These are phyloP conservation scores for Phyllopteryx taeniolatus DNA, from an alignment of 2,113 vertebrate genomes.

Conservation along the genomic window DNA sequence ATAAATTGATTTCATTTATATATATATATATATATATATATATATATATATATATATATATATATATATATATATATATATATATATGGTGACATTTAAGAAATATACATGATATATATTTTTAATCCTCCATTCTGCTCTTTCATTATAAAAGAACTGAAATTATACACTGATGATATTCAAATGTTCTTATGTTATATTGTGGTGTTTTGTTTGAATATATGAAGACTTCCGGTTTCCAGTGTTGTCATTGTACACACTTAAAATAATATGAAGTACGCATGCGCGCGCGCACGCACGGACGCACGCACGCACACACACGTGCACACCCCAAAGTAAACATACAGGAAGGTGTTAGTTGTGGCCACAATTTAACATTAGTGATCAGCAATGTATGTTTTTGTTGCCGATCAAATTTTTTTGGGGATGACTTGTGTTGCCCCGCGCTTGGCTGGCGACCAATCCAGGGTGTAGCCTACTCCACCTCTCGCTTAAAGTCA, in stretches of 20 bases:
- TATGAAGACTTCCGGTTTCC: too few species aligned
- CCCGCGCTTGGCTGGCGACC: not conserved
- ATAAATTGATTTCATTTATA: slow-evolving; percentile 2
- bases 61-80: too few species aligned
- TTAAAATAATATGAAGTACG: too few species aligned
- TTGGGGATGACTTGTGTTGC: not conserved
- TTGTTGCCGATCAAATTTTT: not conserved
- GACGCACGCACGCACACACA: slow-evolving; percentile 10
- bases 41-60: too few species aligned
- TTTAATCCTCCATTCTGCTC: too few species aligned
- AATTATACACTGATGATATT: too few species aligned
- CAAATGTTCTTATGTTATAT: too few species aligned
- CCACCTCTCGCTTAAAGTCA: not conserved
- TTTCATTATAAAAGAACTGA: too few species aligned
- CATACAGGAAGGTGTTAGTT: slow-evolving; percentile 5
- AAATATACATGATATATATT: not conserved
- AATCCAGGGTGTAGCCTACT: not conserved
- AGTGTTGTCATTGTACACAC: too few species aligned
- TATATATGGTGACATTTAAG: too few species aligned
- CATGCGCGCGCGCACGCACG: not conserved
- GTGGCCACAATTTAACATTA: not conserved
- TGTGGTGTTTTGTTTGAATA: too few species aligned
- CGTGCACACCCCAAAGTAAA: not conserved
- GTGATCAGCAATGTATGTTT: slow-evolving; percentile 26
- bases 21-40: too few species aligned